Evolutionary conservation across 2,888 invertebrate genomes (phyloP).

Genomic region (Noctua janthina): DNA sequence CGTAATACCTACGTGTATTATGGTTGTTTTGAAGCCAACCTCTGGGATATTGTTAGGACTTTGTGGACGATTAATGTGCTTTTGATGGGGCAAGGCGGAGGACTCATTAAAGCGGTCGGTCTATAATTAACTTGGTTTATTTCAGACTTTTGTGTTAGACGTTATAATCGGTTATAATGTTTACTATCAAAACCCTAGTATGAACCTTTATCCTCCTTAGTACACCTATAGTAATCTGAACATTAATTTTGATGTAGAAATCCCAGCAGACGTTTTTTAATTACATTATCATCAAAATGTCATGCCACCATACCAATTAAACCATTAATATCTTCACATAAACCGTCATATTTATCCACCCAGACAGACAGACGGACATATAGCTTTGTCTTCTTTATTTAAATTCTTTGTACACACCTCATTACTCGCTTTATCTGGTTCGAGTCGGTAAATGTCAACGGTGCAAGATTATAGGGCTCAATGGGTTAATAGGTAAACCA

Average conservation of each 20-base stretch:
- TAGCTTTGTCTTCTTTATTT: slow-evolving; percentile 42
- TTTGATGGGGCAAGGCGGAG: no score
- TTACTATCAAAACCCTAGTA: not conserved
- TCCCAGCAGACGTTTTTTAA: not conserved
- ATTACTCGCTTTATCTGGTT: slow-evolving; percentile 49
- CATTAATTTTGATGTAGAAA: not conserved
- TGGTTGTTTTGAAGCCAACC: no score
- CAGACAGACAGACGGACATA: slow-evolving; percentile 19
- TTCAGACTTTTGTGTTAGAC: no score
- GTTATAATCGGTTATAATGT: no score
- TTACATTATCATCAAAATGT: not conserved
- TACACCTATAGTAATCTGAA: not conserved
- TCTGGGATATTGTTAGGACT: no score
- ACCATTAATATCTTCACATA: slow-evolving; percentile 11
- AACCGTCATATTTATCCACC: slow-evolving; percentile 31
- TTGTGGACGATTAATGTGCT: no score
- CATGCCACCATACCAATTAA: not conserved
- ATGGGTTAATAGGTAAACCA: not conserved
- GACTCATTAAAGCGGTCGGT: no score
- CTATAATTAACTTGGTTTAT: no score
- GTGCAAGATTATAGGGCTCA: slow-evolving; percentile 42
- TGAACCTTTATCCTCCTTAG: not conserved
- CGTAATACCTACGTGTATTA: no score
- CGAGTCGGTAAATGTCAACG: slow-evolving; percentile 62
- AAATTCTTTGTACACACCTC: slow-evolving; percentile 36